These are phyloP conservation scores for Leptobrachium ailaonicum DNA, from an alignment of 2,113 vertebrate species.

Conservation along the genomic window DNA sequence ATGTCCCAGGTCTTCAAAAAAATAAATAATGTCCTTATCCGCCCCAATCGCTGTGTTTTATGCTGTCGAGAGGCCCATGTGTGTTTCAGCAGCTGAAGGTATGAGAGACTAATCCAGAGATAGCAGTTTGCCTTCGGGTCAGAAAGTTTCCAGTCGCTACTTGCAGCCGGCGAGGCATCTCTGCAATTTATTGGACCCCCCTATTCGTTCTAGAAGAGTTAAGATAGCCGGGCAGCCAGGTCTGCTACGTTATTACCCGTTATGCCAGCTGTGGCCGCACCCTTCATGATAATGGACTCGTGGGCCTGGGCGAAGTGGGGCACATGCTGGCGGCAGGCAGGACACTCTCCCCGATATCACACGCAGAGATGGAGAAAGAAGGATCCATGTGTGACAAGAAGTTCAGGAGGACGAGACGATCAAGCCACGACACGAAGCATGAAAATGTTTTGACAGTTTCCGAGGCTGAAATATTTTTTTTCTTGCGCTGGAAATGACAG, in stretches of 20 bases:
- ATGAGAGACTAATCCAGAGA: background rate
- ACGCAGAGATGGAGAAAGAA: background rate
- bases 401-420: background rate
- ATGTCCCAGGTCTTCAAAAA: too few relatives aligned
- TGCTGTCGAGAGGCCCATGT: too few relatives aligned
- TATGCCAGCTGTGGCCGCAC: too few relatives aligned
- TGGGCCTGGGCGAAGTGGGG: background rate
- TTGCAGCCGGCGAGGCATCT: background rate
- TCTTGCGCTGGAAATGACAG: slow-evolving; percentile 7
- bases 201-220: background rate
- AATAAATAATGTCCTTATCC: too few relatives aligned
- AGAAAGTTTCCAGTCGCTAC: background rate
- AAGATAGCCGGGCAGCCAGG: background rate
- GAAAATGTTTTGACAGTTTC: slow-evolving; percentile 45
- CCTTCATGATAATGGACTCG: too few relatives aligned
- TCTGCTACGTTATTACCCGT: too few relatives aligned
- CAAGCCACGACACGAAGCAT: slow-evolving; percentile 21
- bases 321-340: background rate
- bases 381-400: too few relatives aligned
- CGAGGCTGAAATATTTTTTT: slow-evolving; percentile 37
- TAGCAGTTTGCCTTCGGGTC: background rate
- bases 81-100: too few relatives aligned
- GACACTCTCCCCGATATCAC: background rate
- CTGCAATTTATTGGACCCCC: background rate
- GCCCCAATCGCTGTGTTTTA: too few relatives aligned